These are phyloP conservation scores for Tiliqua scincoides DNA, from an alignment of 2,113 vertebrate species.

Conservation along the genomic window DNA sequence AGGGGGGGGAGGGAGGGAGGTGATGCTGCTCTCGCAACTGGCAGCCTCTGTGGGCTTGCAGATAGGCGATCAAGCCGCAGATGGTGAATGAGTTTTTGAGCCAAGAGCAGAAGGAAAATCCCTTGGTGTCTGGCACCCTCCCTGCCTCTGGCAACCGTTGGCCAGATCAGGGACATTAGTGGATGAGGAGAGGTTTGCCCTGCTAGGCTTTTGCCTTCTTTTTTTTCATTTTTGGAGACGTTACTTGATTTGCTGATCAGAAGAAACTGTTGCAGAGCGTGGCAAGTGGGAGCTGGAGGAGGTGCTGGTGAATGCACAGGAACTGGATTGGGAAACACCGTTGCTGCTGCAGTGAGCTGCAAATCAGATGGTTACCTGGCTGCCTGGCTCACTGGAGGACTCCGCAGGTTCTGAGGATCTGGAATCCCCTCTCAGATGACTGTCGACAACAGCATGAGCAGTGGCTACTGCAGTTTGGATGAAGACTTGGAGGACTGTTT, in stretches of 20 bases:
- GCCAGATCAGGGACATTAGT: slow-evolving; percentile 30
- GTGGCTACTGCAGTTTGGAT: slow-evolving; percentile 95
- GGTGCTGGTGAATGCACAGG: slow-evolving; percentile 33
- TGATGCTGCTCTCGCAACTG: slow-evolving; percentile 53
- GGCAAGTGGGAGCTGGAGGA: slow-evolving; percentile 40
- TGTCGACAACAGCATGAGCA: slow-evolving; percentile 91
- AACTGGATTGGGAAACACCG: slow-evolving; percentile 20
- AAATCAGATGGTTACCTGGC: slow-evolving; percentile 38
- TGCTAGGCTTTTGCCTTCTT: slow-evolving; percentile 22
- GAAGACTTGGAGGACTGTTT: slow-evolving; percentile 94
- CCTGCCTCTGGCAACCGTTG: slow-evolving; percentile 37
- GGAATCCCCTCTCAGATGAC: slow-evolving; percentile 66
- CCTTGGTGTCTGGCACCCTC: slow-evolving; percentile 38
- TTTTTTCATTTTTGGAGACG: neutral
- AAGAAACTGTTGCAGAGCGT: slow-evolving; percentile 48
- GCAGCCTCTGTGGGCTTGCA: slow-evolving; percentile 60
- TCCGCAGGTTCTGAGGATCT: slow-evolving; percentile 21
- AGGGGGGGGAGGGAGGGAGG: slow-evolving; percentile 60
- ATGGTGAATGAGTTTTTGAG: slow-evolving; percentile 71
- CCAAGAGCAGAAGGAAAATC: slow-evolving; percentile 18
- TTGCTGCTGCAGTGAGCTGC: slow-evolving; percentile 22
- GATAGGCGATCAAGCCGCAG: slow-evolving; percentile 74
- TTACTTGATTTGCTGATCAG: slow-evolving; percentile 29
- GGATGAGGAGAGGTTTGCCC: slow-evolving; percentile 54
- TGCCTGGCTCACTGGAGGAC: slow-evolving; percentile 13